Evolutionary conservation across 2,113 vertebrate species (phyloP), one percentile per base, ranked within the genome.

Genomic region (Vulpes lagopus): DNA sequence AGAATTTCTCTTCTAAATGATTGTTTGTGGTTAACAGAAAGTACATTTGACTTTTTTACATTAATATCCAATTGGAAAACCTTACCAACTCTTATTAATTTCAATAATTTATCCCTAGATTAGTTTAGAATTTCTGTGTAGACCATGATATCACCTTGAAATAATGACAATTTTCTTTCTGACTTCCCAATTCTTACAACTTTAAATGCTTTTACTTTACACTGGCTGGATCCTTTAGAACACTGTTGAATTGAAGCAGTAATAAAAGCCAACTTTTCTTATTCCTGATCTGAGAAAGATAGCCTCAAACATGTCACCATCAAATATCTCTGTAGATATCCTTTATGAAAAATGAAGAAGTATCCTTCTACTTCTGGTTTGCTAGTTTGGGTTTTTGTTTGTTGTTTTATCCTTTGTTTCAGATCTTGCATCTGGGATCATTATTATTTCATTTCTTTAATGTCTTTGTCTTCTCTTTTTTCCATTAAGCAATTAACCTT

Each of bases 1-100:
- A 81, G 69, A 89, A 92, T 76, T 83, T 73, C 62, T 93, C 94
- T 94, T 92, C 51, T 94, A 43, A 91, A 78, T 89, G 62, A 60
- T 88, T 38, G 23, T 79, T 65, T 27, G 73, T 92, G 19, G 65
- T 82, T 94, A 89, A 30, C 89, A 59, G 30, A 69, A 86, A 89
- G 82, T 87, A 11, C 35, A 57, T 92, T 87, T 71, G 53, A 82
- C 35, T 73, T 87, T 92, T 92, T 94, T 59, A 64, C 17, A 57
- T 60, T 86, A 74, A 85, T 90, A 65, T 17, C 95, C 60, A 90
- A 95, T 73, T 85, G 51, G 84, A 49, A 73, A 95, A 64, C 20
- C n/a, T 81, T 92, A 82, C 19, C 78, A 78, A 35, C 62, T 85
- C 0, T 35, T 57, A 53, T 11, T 95, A 74, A 69, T 85, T 62